A percentile compares a stretch with the other conserved stretches of the same genome.
phyloP scores from a whole-genome alignment of 2,797 vertebrate genomes.

The Cossypha polioptera region DNA sequence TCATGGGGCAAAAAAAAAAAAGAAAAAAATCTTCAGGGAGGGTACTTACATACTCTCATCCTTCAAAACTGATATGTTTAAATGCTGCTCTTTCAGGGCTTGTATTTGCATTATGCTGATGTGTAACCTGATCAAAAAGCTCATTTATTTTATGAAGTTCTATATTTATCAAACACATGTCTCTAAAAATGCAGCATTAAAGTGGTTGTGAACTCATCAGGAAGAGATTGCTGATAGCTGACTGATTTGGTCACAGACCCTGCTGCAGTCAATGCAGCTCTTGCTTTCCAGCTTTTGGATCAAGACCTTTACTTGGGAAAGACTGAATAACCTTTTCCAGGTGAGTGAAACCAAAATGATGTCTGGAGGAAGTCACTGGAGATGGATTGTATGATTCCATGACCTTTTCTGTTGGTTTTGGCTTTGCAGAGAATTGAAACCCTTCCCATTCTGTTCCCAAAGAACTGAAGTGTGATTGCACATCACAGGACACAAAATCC shows the following conservation, averaged over 20 bases:
- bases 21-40: slow-evolving; percentile 56
- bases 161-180: not conserved
- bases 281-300: not conserved
- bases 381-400: not conserved
- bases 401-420: not conserved
- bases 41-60: slow-evolving; percentile 51
- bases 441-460: not conserved
- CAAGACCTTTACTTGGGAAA: not conserved
- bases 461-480: not conserved
- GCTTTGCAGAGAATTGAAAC: not conserved
- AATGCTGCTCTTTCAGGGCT: not conserved
- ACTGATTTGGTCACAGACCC: not conserved
- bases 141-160: not conserved
- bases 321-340: not conserved
- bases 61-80: slow-evolving; percentile 69
- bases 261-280: not conserved
- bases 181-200: not conserved
- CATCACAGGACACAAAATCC: not conserved
- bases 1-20: slow-evolving; percentile 25
- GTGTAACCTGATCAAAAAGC: not conserved
- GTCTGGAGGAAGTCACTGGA: not conserved
- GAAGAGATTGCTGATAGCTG: not conserved
- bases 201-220: not conserved
- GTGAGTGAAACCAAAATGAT: not conserved
- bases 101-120: not conserved